Percentiles rank a stretch among this genome's conserved stretches.
Evolutionary conservation across 2,797 vertebrate genomes (phyloP).

Genomic region (Discoglossus pictus): DNA sequence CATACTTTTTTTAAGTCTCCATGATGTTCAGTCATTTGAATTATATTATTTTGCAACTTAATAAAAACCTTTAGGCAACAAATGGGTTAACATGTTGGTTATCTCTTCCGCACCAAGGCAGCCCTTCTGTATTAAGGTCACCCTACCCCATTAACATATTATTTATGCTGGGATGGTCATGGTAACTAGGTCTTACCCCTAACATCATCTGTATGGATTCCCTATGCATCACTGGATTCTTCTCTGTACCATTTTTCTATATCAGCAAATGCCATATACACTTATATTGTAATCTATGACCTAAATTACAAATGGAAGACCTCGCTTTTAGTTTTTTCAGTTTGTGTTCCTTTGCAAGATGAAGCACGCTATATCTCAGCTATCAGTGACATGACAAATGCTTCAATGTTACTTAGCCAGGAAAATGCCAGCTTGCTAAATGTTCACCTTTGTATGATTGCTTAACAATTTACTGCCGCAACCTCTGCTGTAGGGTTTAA

Average conservation of each 20-base stretch:
- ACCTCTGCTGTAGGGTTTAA: background rate
- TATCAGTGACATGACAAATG: background rate
- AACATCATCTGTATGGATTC: slow-evolving; percentile 31
- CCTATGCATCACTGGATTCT: slow-evolving; percentile 29
- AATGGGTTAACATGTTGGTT: slow-evolving; percentile 6
- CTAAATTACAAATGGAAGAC: slow-evolving; percentile 16
- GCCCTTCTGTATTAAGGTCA: slow-evolving; percentile 34
- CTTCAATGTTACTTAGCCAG: background rate
- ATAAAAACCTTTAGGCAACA: background rate
- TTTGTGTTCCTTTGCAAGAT: background rate
- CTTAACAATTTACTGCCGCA: background rate
- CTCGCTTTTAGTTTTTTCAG: slow-evolving; percentile 6
- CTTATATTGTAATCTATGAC: background rate
- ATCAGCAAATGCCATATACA: slow-evolving; percentile 2
- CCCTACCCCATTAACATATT: slow-evolving; percentile 44
- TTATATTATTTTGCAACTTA: too few relatives aligned
- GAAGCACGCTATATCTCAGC: background rate
- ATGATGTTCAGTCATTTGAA: too few relatives aligned
- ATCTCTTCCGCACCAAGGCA: background rate
- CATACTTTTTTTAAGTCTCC: too few relatives aligned
- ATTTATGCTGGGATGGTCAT: slow-evolving; percentile 28
- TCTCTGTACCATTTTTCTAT: background rate
- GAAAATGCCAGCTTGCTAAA: background rate
- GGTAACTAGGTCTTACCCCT: slow-evolving; percentile 40
- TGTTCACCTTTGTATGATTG: slow-evolving; percentile 3